Conservation (phyloP, 2,797 vertebrate genomes). For the Anabacerthia variegaticeps region DNA sequence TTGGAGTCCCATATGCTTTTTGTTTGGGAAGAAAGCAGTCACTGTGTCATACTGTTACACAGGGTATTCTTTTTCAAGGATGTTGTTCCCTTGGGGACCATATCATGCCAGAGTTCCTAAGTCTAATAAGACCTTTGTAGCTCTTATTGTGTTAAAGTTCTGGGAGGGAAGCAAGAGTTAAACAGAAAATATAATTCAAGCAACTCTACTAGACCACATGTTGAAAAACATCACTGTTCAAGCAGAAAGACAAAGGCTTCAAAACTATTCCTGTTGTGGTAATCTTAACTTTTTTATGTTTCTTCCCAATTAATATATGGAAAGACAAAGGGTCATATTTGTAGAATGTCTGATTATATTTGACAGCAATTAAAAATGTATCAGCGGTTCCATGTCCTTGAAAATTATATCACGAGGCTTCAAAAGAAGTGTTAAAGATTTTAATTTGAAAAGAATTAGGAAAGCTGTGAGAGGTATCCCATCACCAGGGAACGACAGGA, state of each 20-base stretch:
- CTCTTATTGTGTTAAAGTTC: constrained; percentile 88
- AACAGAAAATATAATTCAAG: constrained; percentile 87
- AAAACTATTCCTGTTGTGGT: constrained; percentile 76
- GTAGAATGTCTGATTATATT: background rate
- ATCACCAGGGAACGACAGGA: background rate
- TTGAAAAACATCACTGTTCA: constrained; percentile 83
- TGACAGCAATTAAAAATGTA: constrained; percentile 16
- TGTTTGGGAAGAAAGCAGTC: constrained; percentile 96
- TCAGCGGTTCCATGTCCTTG: background rate
- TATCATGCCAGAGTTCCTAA: constrained; percentile 96
- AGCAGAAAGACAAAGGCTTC: constrained; percentile 82
- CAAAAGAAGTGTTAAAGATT: background rate
- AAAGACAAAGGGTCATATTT: constrained; percentile 1
- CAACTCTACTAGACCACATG: constrained; percentile 88
- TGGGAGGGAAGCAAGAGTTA: constrained; percentile 83
- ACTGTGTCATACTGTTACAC: constrained; percentile 96
- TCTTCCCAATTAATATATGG: constrained; percentile 2
- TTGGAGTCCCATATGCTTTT: constrained; percentile 89
- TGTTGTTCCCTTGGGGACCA: constrained; percentile 95
- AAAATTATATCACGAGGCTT: constrained; percentile 4
- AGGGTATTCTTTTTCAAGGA: constrained; percentile 98
- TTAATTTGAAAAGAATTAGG: background rate
- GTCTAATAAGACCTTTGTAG: constrained; percentile 88
- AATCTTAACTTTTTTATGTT: constrained; percentile 42
- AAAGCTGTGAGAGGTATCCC: background rate